Conservation (phyloP, 2,113 vertebrate species). For the Mus pahari region DNA sequence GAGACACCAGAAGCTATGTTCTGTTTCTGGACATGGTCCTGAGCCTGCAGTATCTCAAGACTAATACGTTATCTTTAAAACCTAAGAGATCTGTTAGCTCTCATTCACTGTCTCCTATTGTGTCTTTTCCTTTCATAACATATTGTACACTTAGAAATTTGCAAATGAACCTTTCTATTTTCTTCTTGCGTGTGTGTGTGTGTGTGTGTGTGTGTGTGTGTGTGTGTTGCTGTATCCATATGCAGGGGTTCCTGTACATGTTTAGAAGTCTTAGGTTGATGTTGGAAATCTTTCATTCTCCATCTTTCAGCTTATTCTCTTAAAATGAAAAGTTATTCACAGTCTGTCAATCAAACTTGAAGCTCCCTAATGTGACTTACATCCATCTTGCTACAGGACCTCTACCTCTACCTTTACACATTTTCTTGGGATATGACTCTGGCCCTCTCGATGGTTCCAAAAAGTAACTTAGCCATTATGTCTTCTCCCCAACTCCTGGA, state of each 20-base stretch:
- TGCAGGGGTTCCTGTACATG: too few relatives aligned
- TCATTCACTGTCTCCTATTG: background rate
- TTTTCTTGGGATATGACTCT: too few relatives aligned
- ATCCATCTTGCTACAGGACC: background rate
- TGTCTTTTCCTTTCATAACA: background rate
- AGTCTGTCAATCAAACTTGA: too few relatives aligned
- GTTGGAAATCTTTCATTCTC: background rate
- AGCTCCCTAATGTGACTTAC: background rate
- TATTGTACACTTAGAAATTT: background rate
- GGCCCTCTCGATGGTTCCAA: too few relatives aligned
- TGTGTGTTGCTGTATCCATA: background rate
- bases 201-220: background rate
- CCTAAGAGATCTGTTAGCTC: background rate
- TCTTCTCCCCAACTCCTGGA: background rate
- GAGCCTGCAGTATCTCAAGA: rapidly evolving
- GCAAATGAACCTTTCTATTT: background rate
- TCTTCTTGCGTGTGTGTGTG: background rate
- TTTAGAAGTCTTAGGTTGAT: background rate
- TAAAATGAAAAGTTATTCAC: too few relatives aligned
- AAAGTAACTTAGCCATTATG: too few relatives aligned
- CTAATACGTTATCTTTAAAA: background rate
- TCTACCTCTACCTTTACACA: background rate
- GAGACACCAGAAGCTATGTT: background rate
- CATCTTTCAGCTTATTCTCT: too few relatives aligned
- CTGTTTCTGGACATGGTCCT: background rate